These are phyloP conservation scores for Cathartes aura DNA, from an alignment of 2,113 vertebrate genomes.

Conservation along the genomic window DNA sequence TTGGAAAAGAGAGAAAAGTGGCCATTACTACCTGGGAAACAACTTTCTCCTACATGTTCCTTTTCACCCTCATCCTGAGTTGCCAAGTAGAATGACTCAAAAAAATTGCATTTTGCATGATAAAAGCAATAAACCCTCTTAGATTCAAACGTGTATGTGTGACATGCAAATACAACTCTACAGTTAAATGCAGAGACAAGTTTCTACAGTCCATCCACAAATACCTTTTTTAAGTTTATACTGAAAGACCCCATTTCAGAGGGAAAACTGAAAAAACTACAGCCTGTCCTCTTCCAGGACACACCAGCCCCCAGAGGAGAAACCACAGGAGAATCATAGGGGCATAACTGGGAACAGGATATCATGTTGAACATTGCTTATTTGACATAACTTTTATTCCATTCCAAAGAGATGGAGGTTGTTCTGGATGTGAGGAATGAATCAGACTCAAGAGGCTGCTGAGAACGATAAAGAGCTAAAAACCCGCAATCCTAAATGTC, in stretches of 20 bases:
- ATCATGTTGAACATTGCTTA: constrained; percentile 61
- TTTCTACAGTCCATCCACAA: not conserved
- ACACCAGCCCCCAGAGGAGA: not conserved
- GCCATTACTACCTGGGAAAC: not conserved
- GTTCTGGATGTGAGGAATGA: constrained; percentile 39
- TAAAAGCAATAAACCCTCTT: not conserved
- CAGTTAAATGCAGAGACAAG: not conserved
- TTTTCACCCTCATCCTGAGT: not conserved
- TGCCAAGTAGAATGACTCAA: not conserved
- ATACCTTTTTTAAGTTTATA: not conserved
- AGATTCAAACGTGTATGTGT: not conserved
- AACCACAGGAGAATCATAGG: not conserved
- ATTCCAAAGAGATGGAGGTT: not conserved
- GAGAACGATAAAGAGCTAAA: constrained; percentile 21
- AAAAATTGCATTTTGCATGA: accelerated
- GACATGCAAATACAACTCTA: not conserved
- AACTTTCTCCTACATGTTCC: not conserved
- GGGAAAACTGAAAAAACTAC: too few species aligned
- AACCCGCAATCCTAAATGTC: not conserved
- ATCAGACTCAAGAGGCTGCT: constrained; percentile 50
- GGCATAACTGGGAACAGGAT: constrained; percentile 40
- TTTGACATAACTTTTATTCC: constrained; percentile 57
- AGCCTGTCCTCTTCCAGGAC: not conserved
- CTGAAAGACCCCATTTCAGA: not conserved
- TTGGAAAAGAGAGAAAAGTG: not conserved